A percentile compares a stretch with the other conserved stretches of the same genome.
phyloP scores from a whole-genome alignment of 2,888 invertebrate species.

The Petrolisthes cinctipes region DNA sequence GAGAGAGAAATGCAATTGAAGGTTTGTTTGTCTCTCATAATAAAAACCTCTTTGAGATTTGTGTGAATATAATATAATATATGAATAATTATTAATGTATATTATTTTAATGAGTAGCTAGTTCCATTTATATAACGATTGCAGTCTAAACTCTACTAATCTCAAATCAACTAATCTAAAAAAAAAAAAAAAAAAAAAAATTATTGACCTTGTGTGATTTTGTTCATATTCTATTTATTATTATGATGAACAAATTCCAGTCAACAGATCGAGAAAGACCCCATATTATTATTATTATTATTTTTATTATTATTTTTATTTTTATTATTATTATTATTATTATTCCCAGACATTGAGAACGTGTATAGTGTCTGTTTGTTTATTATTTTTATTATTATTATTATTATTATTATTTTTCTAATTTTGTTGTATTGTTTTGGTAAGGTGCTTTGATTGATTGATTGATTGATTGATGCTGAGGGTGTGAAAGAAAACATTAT shows the following conservation, averaged over 20 bases:
- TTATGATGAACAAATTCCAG: too few species aligned
- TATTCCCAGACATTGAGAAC: neutral
- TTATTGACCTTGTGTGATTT: too few species aligned
- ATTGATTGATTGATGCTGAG: neutral
- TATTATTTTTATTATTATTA: constrained; percentile 4
- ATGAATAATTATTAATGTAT: too few species aligned
- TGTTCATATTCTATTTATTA: too few species aligned
- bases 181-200: too few species aligned
- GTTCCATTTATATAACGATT: too few species aligned
- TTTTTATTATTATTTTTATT: neutral
- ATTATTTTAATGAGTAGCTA: too few species aligned
- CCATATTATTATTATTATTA: neutral
- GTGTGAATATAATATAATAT: too few species aligned
- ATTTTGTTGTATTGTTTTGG: neutral
- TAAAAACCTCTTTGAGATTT: neutral
- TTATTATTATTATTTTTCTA: neutral
- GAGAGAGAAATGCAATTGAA: neutral
- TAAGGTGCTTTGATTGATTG: too few species aligned
- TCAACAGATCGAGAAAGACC: too few species aligned
- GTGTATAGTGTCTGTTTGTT: neutral
- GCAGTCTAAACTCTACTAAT: too few species aligned
- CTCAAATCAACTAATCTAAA: too few species aligned
- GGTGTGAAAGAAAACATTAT: neutral
- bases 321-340: constrained; percentile 23
- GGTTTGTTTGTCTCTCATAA: neutral